A percentile compares a stretch with the other conserved stretches of the same genome.
Evolutionary conservation across 2,888 invertebrate species (phyloP).

Genomic region (Lasioglossum lativentre): DNA sequence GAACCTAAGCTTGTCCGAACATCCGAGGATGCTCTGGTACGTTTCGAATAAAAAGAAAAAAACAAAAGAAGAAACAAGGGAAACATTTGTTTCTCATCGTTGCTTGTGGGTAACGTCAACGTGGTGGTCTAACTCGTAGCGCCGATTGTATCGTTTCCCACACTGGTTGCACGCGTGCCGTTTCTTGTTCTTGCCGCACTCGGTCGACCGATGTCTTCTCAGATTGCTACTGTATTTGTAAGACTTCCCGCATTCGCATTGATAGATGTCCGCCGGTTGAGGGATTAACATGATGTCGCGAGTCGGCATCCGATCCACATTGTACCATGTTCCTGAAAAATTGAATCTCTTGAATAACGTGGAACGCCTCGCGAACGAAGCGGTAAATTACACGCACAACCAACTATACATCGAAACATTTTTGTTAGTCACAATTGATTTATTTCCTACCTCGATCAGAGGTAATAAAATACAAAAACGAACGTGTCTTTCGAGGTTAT

Average conservation of each 20-base stretch:
- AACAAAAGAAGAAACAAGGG: not conserved
- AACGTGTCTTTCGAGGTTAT: not conserved
- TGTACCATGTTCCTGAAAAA: conserved; percentile 36
- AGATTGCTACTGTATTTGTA: conserved; percentile 70
- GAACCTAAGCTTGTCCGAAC: too few relatives aligned
- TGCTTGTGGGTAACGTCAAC: not conserved
- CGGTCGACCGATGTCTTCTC: conserved; percentile 68
- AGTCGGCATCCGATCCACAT: not conserved
- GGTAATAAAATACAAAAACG: not conserved
- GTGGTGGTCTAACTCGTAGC: conserved; percentile 68
- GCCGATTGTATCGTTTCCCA: conserved; percentile 76
- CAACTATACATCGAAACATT: not conserved
- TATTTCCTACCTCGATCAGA: not conserved
- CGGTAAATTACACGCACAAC: not conserved
- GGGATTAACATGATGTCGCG: not conserved
- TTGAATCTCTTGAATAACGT: not conserved
- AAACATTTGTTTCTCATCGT: conserved; percentile 1
- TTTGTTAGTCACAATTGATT: not conserved
- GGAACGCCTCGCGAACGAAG: not conserved
- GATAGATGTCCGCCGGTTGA: not conserved
- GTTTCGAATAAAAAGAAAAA: not conserved
- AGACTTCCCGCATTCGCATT: conserved; percentile 71
- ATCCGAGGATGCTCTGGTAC: too few relatives aligned
- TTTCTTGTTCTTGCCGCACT: conserved; percentile 69
- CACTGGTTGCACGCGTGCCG: conserved; percentile 74